Conservation (phyloP, 2,113 vertebrate species). For the Ammospiza caudacuta region DNA sequence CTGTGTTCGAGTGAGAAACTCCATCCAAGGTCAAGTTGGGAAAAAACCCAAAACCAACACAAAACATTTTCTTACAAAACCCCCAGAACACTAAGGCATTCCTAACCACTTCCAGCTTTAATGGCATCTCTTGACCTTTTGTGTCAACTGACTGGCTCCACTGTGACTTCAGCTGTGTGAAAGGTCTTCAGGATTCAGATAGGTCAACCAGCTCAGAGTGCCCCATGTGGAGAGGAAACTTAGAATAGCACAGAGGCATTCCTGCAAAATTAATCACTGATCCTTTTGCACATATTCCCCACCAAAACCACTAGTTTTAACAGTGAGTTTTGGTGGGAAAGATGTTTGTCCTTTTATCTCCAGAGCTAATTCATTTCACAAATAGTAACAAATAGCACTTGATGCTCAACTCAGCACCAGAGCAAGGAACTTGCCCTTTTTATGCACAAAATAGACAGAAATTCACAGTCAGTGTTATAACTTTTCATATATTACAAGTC, state of each 20-base stretch:
- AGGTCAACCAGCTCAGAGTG: neutral
- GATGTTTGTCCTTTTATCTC: neutral
- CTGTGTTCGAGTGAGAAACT: neutral
- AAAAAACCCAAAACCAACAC: neutral
- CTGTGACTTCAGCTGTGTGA: neutral
- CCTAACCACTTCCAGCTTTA: neutral
- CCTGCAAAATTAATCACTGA: neutral
- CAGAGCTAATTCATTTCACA: neutral
- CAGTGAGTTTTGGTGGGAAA: neutral
- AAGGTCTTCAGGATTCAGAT: neutral
- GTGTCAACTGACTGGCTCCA: neutral
- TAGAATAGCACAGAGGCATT: slow-evolving; percentile 14
- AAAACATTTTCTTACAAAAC: neutral
- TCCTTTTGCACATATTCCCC: neutral
- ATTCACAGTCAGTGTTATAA: neutral
- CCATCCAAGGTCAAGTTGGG: neutral
- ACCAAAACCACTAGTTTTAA: neutral
- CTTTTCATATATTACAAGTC: neutral
- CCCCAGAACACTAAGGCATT: neutral
- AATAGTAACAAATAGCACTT: neutral
- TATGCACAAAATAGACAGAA: neutral
- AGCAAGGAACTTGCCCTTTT: neutral
- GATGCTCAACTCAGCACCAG: neutral
- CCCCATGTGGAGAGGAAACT: neutral
- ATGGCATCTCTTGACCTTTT: neutral